Evolutionary conservation across 2,113 vertebrate genomes (phyloP).

Genomic region (Amblyornis subalaris): DNA sequence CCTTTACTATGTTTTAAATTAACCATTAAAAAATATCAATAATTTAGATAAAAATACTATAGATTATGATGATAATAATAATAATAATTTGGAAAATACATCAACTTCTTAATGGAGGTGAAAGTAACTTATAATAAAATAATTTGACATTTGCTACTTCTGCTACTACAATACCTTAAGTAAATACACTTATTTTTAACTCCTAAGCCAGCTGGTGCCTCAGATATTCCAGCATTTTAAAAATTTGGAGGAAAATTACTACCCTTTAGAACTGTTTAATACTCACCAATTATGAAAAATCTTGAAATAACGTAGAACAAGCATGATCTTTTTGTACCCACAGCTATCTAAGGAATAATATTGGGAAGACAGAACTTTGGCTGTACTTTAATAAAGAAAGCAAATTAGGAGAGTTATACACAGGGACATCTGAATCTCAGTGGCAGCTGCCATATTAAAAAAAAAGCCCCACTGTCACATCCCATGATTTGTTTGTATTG

Average conservation of each 20-base stretch:
- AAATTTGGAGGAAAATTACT: neutral
- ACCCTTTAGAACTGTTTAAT: neutral
- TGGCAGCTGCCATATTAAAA: neutral
- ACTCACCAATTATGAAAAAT: neutral
- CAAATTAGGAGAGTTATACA: conserved; percentile 22
- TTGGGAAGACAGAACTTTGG: neutral
- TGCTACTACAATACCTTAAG: neutral
- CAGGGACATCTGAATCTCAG: neutral
- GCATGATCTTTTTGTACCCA: neutral
- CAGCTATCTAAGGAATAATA: neutral
- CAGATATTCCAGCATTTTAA: neutral
- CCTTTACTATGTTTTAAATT: neutral
- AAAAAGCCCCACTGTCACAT: neutral
- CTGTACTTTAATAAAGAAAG: conserved; percentile 33
- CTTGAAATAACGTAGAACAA: neutral
- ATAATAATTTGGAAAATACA: neutral
- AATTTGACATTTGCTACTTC: neutral
- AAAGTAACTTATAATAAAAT: neutral
- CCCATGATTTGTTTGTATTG: neutral
- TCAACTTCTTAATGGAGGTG: neutral
- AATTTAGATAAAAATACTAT: neutral
- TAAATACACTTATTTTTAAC: neutral
- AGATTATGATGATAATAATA: neutral
- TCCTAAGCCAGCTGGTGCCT: neutral
- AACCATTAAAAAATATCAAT: neutral